Percentiles rank a stretch among this genome's conserved stretches.
phyloP scores from a whole-genome alignment of 2,888 invertebrate genomes.

The Timema cristinae region DNA sequence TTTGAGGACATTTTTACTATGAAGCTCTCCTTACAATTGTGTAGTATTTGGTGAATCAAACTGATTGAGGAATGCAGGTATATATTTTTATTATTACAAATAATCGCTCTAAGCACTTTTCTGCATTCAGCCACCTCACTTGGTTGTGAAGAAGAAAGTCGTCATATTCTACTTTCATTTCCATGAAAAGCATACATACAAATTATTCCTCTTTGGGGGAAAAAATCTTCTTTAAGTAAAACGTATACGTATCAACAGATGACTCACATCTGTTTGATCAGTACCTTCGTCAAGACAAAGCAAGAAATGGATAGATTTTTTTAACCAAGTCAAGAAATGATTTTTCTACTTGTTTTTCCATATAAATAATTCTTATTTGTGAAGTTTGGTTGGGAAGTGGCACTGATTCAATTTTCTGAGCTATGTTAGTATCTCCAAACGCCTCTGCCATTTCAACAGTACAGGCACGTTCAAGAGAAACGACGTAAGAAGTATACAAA shows the following conservation, averaged over 20 bases:
- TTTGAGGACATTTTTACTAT: background rate
- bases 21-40: background rate
- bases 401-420: background rate
- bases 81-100: background rate
- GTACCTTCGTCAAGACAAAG: conserved; percentile 5
- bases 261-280: conserved; percentile 11
- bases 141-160: conserved; percentile 11
- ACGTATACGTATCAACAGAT: background rate
- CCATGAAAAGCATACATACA: conserved; percentile 11
- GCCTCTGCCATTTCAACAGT: background rate
- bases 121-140: conserved; percentile 14
- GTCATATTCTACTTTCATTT: background rate
- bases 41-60: conserved; percentile 9
- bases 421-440: background rate
- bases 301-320: too few species aligned
- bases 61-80: conserved; percentile 1
- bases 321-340: background rate
- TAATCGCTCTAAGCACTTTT: background rate
- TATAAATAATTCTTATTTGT: background rate
- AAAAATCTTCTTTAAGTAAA: background rate
- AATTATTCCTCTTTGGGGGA: conserved; percentile 15
- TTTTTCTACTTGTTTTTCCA: conserved; percentile 8
- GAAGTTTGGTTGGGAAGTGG: conserved; percentile 1
- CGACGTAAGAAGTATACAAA: background rate
- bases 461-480: conserved; percentile 5